phyloP scores from a whole-genome alignment of 1,140 invertebrate species.

The Formica selysi region DNA sequence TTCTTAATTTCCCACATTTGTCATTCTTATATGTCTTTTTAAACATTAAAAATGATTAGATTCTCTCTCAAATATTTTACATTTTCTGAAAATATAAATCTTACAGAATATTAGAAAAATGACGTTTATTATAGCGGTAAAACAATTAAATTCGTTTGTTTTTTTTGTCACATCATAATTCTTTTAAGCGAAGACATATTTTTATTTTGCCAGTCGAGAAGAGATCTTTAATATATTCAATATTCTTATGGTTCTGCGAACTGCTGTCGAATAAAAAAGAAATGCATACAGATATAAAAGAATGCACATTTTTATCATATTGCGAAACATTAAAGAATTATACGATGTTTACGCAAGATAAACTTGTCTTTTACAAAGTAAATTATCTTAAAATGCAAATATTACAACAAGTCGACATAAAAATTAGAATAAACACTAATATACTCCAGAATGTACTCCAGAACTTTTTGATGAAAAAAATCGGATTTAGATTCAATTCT shows the following conservation, averaged over 20 bases:
- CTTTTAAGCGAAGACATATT: neutral
- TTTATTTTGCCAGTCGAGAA: neutral
- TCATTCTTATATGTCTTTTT: neutral
- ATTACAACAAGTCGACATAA: neutral
- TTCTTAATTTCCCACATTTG: neutral
- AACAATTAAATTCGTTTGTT: neutral
- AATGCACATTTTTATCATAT: constrained; percentile 43
- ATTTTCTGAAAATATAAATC: neutral
- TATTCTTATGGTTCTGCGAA: neutral
- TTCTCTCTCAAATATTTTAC: neutral
- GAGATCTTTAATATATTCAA: neutral
- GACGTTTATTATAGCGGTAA: neutral
- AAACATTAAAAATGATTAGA: neutral
- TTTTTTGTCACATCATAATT: neutral
- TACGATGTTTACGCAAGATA: constrained; percentile 19
- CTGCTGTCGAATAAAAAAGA: neutral
- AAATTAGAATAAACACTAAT: neutral
- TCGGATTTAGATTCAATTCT: neutral
- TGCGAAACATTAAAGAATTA: constrained; percentile 12
- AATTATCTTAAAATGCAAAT: constrained; percentile 17
- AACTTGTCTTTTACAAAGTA: constrained; percentile 41
- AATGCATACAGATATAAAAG: neutral
- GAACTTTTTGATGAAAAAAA: neutral
- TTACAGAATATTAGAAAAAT: neutral
- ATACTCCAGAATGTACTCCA: neutral